Conservation (phyloP, 2,888 invertebrate genomes). For the Parasteatoda lunata region DNA sequence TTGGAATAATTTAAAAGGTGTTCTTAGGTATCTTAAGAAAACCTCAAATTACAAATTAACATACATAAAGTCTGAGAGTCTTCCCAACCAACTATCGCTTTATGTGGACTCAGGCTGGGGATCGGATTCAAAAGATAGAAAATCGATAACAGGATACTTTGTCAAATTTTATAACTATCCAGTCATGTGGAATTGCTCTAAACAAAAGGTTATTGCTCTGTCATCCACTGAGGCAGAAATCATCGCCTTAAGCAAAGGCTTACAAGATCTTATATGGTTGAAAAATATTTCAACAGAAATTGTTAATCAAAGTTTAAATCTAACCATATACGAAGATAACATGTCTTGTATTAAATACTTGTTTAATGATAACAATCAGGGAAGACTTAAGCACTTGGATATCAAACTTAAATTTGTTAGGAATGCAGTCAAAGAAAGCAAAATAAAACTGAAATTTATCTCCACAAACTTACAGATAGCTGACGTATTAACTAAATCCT, state of each 20-base stretch:
- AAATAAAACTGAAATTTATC: constrained; percentile 32
- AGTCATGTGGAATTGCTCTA: background rate
- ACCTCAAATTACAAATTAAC: background rate
- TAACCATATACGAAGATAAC: constrained; percentile 65
- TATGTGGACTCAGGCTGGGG: background rate
- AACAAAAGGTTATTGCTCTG: background rate
- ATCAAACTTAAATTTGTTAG: constrained; percentile 68
- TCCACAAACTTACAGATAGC: constrained; percentile 43
- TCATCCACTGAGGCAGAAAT: constrained; percentile 1
- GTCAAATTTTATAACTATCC: background rate
- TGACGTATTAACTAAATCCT: constrained; percentile 41
- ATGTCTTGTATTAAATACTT: constrained; percentile 69
- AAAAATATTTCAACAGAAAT: background rate
- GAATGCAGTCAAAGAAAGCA: constrained; percentile 18
- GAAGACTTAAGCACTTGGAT: constrained; percentile 71
- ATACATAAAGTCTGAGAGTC: background rate
- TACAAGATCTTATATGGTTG: background rate
- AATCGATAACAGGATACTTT: background rate
- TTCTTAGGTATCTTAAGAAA: constrained; percentile 7
- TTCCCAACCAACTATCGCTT: background rate
- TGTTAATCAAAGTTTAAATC: no score
- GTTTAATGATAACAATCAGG: constrained; percentile 68
- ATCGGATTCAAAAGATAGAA: background rate
- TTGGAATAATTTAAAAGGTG: background rate
- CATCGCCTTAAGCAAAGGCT: background rate